Evolutionary conservation across 2,888 invertebrate species (phyloP), one percentile per base, ranked within the genome.

Genomic region (Oscheius sp.): DNA sequence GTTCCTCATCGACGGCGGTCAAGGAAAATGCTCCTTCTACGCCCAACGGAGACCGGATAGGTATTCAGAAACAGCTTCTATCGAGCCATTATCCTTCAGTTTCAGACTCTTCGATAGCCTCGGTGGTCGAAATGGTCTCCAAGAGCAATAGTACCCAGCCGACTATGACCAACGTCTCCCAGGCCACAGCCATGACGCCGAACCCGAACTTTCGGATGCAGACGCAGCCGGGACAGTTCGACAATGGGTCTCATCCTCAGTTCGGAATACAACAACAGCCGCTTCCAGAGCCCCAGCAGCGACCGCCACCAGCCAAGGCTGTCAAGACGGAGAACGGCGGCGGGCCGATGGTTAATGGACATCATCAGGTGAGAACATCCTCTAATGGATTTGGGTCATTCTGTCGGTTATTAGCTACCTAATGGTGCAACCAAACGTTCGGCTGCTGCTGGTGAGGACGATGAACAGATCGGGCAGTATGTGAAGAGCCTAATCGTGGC

Each of bases 91-190:
- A 42, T 42, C 42, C 7, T 7, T 42, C 42, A 42, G 42, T 29
- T 71, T 47, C 48, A 74, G 74, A 74, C 42, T 74, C 74, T 29
- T 74, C 74, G 2, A 74, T 74, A 7, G 68, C 74, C 13, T 74
- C 74, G 2, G 74, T 74, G 1, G 66, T 74, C 13, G 74, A 74
- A 21, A 74, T 74, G 74, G 74, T 74, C 33, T 74, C 74, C 3
- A 66, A 68, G 35, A 68, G 68, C 32, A 58, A 53, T 9, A 59
- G 29, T 50, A 60, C 73, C 37, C 74, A 74, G 51, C 62, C 72
- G 33, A 72, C 55, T 13, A 60, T 58, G 70, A 70, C 59, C 9
- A 72, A 59, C 51, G 59, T 55, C 62, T 60, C 62, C 51, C 72
- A 72, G 35, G 37, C 53, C 10, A 48, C 42, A 13, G 70, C 57